Percentiles rank a stretch among this genome's conserved stretches.
Evolutionary conservation across 2,888 invertebrate species (phyloP).

Genomic region (Drosophila mayaguana): DNA sequence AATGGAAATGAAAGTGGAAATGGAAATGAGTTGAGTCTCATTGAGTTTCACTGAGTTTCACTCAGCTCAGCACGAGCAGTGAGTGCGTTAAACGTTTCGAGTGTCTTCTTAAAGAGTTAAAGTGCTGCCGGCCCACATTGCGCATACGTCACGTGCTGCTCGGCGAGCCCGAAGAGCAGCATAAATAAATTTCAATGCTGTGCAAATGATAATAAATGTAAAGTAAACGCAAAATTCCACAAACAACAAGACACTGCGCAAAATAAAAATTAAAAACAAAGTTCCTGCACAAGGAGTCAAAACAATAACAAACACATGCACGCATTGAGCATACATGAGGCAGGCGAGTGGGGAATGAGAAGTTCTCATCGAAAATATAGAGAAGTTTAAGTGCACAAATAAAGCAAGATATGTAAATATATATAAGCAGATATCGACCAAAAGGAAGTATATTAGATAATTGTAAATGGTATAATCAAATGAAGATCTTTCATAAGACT

Average conservation of each 20-base stretch:
- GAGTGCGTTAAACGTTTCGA: neutral
- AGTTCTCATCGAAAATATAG: neutral
- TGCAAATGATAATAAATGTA: conserved; percentile 80
- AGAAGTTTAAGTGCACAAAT: no score
- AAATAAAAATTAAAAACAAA: conserved; percentile 68
- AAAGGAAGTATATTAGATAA: no score
- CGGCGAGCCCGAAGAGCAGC: conserved; percentile 32
- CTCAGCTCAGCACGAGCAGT: neutral
- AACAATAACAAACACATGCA: conserved; percentile 78
- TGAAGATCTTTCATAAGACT: no score
- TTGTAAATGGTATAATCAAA: no score
- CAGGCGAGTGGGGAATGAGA: conserved; percentile 35
- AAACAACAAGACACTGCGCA: conserved; percentile 41
- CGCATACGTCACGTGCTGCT: conserved; percentile 65
- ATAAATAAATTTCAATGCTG: conserved; percentile 77
- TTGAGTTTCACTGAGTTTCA: neutral
- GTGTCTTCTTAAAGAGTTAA: conserved; percentile 61
- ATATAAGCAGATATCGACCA: no score
- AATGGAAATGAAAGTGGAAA: conserved; percentile 28
- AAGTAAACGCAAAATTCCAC: conserved; percentile 74
- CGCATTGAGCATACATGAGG: conserved; percentile 41
- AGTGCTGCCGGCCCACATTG: conserved; percentile 30
- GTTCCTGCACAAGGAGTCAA: conserved; percentile 76
- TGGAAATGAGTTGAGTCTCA: conserved; percentile 21
- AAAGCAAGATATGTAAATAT: no score